A percentile compares a stretch with the other conserved stretches of the same genome.
These are phyloP conservation scores for Drosophila affinis DNA, from an alignment of 2,888 invertebrate genomes.

Conservation along the genomic window DNA sequence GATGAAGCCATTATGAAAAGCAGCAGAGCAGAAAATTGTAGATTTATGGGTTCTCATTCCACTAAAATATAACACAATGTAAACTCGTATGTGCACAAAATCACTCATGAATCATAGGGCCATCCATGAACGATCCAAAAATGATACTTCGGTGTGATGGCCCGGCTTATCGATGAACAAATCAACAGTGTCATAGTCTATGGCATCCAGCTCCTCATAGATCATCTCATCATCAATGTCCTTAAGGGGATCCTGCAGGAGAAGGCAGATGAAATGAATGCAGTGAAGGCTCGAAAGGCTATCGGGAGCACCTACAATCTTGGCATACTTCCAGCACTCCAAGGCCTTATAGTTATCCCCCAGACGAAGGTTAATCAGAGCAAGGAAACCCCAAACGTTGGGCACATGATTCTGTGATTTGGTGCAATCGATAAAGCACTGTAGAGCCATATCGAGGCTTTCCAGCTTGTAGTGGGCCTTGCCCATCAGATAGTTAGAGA, in stretches of 20 bases:
- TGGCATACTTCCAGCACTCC: slow-evolving; percentile 78
- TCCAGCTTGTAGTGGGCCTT: slow-evolving; percentile 60
- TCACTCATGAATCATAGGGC: neutral
- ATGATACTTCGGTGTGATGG: neutral
- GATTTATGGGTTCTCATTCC: slow-evolving; percentile 16
- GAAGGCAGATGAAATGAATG: neutral
- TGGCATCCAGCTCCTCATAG: slow-evolving; percentile 60
- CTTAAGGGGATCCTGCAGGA: slow-evolving; percentile 50
- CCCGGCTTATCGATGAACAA: slow-evolving; percentile 63
- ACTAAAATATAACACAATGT: neutral
- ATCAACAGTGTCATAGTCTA: slow-evolving; percentile 61
- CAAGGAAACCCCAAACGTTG: slow-evolving; percentile 74
- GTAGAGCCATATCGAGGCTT: slow-evolving; percentile 48
- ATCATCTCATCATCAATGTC: slow-evolving; percentile 58
- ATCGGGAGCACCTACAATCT: slow-evolving; percentile 52
- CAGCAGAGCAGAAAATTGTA: slow-evolving; percentile 8
- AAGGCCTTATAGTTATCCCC: slow-evolving; percentile 70
- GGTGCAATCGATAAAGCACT: slow-evolving; percentile 62
- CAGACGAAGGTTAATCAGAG: slow-evolving; percentile 67
- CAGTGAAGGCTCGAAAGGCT: too few relatives aligned
- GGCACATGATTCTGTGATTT: slow-evolving; percentile 59
- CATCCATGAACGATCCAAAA: neutral
- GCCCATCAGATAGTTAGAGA: slow-evolving; percentile 56
- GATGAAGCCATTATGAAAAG: too few relatives aligned
- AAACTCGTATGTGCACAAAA: slow-evolving; percentile 3